phyloP scores from a whole-genome alignment of 1,140 invertebrate genomes.

The Zaprionus africanus region DNA sequence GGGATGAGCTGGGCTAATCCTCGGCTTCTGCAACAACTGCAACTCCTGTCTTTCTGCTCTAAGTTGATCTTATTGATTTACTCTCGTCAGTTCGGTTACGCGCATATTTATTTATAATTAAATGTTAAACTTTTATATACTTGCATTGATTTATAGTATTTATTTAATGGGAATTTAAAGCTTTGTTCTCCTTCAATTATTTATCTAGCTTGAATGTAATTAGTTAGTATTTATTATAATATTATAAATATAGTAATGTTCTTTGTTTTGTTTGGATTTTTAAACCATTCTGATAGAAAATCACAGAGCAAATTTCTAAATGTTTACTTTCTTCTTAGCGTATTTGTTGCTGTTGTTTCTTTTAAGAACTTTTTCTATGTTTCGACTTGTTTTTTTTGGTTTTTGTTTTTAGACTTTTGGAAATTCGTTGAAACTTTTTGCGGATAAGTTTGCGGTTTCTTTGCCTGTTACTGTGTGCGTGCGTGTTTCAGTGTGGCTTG shows the following conservation, averaged over 20 bases:
- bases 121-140: conserved; percentile 33
- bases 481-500: conserved; percentile 10
- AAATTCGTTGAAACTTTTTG: conserved; percentile 78
- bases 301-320: conserved; percentile 81
- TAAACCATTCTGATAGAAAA: conserved; percentile 82
- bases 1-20: conserved; percentile 3
- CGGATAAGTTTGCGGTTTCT: conserved; percentile 43
- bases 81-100: neutral
- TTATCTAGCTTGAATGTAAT: conserved; percentile 47
- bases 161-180: conserved; percentile 58
- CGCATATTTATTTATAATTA: conserved; percentile 11
- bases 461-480: conserved; percentile 42
- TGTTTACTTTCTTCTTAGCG: conserved; percentile 44
- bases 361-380: conserved; percentile 44
- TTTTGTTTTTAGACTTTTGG: conserved; percentile 60
- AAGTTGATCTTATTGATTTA: neutral
- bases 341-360: conserved; percentile 28
- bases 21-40: conserved; percentile 6
- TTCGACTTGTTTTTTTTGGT: conserved; percentile 43
- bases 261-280: conserved; percentile 62
- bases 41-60: neutral
- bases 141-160: conserved; percentile 45
- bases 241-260: conserved; percentile 63
- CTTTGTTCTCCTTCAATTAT: conserved; percentile 53
- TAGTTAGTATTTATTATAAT: conserved; percentile 74